phyloP scores from a whole-genome alignment of 2,888 invertebrate genomes.

The Cheilosia soror region DNA sequence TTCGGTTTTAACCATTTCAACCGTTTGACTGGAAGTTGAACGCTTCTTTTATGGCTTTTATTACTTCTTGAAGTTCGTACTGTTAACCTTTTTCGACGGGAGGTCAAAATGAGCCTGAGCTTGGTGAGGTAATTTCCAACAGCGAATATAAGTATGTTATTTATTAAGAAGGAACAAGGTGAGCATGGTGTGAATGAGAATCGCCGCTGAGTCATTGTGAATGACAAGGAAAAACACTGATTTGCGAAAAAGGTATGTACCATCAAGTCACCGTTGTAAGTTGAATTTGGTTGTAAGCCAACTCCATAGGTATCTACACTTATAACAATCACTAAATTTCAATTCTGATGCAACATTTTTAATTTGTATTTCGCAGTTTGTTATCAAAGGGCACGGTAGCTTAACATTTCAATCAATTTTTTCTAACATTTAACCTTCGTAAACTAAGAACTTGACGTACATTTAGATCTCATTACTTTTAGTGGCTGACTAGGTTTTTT shows the following conservation, averaged over 20 bases:
- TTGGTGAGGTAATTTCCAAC: conserved; percentile 18
- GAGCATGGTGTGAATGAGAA: conserved; percentile 8
- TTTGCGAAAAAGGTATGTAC: background rate
- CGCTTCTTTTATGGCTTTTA: conserved; percentile 44
- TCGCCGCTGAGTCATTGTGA: background rate
- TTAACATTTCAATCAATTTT: too few relatives aligned
- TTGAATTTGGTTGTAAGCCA: too few relatives aligned
- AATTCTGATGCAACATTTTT: too few relatives aligned
- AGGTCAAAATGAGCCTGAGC: conserved; percentile 14
- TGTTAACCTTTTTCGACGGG: conserved; percentile 35
- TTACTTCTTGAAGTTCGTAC: conserved; percentile 20
- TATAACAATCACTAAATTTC: too few relatives aligned
- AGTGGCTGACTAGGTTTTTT: too few relatives aligned
- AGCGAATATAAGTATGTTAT: background rate
- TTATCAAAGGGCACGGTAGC: too few relatives aligned
- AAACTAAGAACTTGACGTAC: too few relatives aligned
- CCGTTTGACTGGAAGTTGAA: conserved; percentile 46
- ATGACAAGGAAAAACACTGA: background rate
- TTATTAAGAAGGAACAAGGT: conserved; percentile 29
- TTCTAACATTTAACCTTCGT: too few relatives aligned
- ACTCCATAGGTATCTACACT: too few relatives aligned
- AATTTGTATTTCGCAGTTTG: too few relatives aligned
- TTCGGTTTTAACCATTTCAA: conserved; percentile 6
- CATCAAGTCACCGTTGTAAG: too few relatives aligned
- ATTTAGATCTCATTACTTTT: too few relatives aligned